Evolutionary conservation across 1,140 invertebrate species (phyloP).

Genomic region (Nephotettix cincticeps): DNA sequence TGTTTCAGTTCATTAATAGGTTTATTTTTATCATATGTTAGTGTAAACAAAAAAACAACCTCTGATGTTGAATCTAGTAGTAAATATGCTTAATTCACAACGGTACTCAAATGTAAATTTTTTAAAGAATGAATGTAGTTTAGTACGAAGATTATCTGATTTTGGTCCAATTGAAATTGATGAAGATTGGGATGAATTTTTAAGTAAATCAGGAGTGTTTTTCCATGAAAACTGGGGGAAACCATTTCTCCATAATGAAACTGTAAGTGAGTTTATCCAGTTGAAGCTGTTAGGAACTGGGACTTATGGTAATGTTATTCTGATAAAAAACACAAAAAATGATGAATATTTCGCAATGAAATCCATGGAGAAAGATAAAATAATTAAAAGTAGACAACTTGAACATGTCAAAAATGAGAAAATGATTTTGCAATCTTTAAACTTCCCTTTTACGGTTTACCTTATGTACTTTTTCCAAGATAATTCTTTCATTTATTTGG

Average conservation of each 20-base stretch:
- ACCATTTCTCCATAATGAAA: conserved; percentile 4
- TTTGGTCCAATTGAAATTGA: conserved; percentile 8
- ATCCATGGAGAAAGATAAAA: conserved; percentile 82
- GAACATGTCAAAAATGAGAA: conserved; percentile 85
- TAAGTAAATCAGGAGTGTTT: background rate
- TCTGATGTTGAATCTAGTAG: too few relatives aligned
- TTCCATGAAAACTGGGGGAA: conserved; percentile 5
- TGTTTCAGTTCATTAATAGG: too few relatives aligned
- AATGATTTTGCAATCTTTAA: conserved; percentile 72
- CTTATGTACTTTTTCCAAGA: conserved; percentile 85
- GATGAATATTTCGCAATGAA: conserved; percentile 82
- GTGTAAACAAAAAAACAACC: too few relatives aligned
- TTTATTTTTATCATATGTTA: too few relatives aligned
- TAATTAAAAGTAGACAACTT: conserved; percentile 83
- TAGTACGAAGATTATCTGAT: background rate
- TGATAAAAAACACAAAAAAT: conserved; percentile 63
- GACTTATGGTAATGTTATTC: conserved; percentile 84
- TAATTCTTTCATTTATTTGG: conserved; percentile 78
- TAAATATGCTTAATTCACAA: too few relatives aligned
- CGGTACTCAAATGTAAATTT: too few relatives aligned
- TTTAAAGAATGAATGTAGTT: too few relatives aligned
- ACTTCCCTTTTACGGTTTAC: conserved; percentile 80
- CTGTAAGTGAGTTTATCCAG: conserved; percentile 50
- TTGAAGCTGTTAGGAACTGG: conserved; percentile 82
- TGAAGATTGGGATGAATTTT: conserved; percentile 4